These are phyloP conservation scores for Epirrhoe tristata DNA, from an alignment of 2,888 invertebrate genomes.

Conservation along the genomic window DNA sequence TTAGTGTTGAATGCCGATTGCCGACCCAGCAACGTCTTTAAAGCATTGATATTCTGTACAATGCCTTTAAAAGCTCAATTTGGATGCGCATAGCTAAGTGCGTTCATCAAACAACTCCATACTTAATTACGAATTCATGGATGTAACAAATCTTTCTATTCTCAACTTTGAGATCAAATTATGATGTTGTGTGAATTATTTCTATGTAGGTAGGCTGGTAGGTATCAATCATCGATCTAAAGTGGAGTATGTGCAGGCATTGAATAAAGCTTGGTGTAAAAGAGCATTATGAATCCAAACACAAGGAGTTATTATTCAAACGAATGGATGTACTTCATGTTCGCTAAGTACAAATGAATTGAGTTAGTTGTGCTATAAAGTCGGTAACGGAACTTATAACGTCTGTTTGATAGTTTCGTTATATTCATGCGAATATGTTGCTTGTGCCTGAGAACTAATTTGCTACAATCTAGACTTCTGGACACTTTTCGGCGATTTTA, in stretches of 20 bases:
- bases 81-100: slow-evolving; percentile 1
- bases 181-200: not conserved
- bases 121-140: not conserved
- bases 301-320: slow-evolving; percentile 58
- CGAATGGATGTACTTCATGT: not conserved
- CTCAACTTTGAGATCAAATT: too few relatives aligned
- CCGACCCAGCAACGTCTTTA: too few relatives aligned
- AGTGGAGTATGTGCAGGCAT: not conserved
- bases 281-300: slow-evolving; percentile 54
- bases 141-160: not conserved
- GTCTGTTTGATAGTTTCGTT: slow-evolving; percentile 9
- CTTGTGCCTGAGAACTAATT: too few relatives aligned
- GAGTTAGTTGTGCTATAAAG: slow-evolving; percentile 45
- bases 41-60: not conserved
- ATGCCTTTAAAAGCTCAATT: slow-evolving; percentile 1
- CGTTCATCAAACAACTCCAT: not conserved
- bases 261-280: not conserved
- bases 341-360: slow-evolving; percentile 55
- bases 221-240: too few relatives aligned
- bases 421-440: not conserved
- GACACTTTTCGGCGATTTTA: too few relatives aligned
- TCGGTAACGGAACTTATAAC: slow-evolving; percentile 44
- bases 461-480: too few relatives aligned
- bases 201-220: too few relatives aligned
- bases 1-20: too few relatives aligned